These are phyloP conservation scores for Folsomia manolachei DNA, from an alignment of 2,888 invertebrate species.

Conservation along the genomic window DNA sequence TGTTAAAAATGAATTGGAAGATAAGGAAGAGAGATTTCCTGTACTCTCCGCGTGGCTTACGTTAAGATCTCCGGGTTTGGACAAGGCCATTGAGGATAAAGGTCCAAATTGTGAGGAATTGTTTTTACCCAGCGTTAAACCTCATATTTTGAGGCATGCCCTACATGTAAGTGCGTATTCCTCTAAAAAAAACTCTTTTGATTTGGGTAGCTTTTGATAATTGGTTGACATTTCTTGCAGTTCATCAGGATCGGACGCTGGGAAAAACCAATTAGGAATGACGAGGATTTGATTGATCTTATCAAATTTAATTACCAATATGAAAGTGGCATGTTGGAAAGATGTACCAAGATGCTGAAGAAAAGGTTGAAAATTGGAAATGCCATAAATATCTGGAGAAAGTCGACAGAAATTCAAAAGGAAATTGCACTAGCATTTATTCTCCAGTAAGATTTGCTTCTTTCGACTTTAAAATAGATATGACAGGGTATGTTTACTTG, in stretches of 20 bases:
- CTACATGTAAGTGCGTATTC: background rate
- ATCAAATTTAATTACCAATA: background rate
- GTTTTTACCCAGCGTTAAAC: background rate
- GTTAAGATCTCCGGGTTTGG: background rate
- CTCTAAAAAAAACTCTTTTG: too few species aligned
- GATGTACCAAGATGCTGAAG: background rate
- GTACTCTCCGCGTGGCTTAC: background rate
- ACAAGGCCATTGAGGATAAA: background rate
- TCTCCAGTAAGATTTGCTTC: background rate
- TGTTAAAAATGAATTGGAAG: too few species aligned
- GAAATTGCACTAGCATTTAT: background rate
- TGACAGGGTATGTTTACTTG: background rate
- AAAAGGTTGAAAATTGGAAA: background rate
- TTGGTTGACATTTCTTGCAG: background rate
- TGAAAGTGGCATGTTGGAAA: background rate
- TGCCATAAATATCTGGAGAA: background rate
- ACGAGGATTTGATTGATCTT: background rate
- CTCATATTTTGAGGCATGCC: background rate
- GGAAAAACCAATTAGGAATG: background rate
- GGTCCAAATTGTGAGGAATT: background rate
- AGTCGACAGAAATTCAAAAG: background rate
- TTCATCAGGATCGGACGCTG: background rate
- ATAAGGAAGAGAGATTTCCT: background rate
- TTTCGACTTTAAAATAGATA: too few species aligned
- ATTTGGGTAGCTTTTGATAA: background rate